Percentiles rank a stretch among this genome's conserved stretches.
Evolutionary conservation across 2,888 invertebrate genomes (phyloP).

Genomic region (Mythimna vitellina): DNA sequence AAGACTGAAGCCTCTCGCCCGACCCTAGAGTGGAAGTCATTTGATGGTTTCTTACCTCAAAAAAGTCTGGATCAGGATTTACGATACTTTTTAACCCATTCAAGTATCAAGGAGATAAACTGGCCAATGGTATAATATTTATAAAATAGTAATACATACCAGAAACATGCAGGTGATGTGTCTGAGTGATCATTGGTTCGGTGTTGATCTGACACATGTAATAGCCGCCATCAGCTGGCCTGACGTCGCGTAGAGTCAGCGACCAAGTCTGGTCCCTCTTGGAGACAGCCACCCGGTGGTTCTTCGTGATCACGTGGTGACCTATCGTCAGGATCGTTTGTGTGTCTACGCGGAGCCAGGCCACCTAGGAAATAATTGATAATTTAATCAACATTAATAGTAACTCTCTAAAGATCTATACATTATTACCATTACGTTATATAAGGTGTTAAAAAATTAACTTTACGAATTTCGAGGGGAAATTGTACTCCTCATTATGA

Average conservation of each 20-base stretch:
- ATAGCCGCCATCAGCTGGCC: constrained; percentile 94
- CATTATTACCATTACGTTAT: too few species aligned
- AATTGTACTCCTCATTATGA: too few species aligned
- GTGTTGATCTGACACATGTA: constrained; percentile 93
- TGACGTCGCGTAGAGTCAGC: constrained; percentile 94
- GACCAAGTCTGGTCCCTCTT: constrained; percentile 95
- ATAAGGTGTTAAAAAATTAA: too few species aligned
- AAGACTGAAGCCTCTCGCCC: too few species aligned
- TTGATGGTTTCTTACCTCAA: too few species aligned
- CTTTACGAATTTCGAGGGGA: too few species aligned
- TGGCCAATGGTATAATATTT: too few species aligned
- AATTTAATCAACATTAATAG: background rate
- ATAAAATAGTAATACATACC: constrained; percentile 67
- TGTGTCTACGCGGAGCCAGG: constrained; percentile 96
- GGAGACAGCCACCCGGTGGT: constrained; percentile 95
- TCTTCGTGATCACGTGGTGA: constrained; percentile 96
- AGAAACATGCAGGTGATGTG: constrained; percentile 79
- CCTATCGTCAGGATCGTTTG: constrained; percentile 97
- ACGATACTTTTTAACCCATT: too few species aligned
- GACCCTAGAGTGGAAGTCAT: too few species aligned
- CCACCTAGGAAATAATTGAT: constrained; percentile 91
- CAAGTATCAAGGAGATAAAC: too few species aligned
- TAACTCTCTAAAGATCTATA: too few species aligned
- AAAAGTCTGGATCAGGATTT: too few species aligned
- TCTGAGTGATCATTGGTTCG: constrained; percentile 92